Conservation (phyloP, 2,797 vertebrate species). For the Pelobates cultripes region DNA sequence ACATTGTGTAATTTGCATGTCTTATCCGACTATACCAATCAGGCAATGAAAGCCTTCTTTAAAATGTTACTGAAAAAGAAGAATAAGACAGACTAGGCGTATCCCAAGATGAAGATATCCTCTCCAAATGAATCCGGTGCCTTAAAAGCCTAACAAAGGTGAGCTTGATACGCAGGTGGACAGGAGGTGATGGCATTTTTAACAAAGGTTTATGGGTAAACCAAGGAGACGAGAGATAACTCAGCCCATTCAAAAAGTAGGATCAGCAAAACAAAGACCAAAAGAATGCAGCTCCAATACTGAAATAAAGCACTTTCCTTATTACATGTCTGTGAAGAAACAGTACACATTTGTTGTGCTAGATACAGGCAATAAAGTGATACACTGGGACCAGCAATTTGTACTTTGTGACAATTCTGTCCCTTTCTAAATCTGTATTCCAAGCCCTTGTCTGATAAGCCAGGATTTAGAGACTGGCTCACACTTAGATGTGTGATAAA, state of each 20-base stretch:
- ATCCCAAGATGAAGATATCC: conserved; percentile 33
- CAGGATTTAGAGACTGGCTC: background rate
- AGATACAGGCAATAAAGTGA: background rate
- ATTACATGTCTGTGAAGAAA: conserved; percentile 2
- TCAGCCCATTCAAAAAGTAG: background rate
- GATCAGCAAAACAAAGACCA: conserved; percentile 36
- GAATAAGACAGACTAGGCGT: conserved; percentile 29
- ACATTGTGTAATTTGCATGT: conserved; percentile 25
- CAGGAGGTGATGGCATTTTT: conserved; percentile 49
- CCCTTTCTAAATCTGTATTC: background rate
- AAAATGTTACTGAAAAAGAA: conserved; percentile 17
- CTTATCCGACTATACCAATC: conserved; percentile 41
- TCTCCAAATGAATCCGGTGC: conserved; percentile 31
- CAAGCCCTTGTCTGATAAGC: background rate
- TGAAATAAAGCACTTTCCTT: conserved; percentile 9
- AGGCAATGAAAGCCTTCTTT: conserved; percentile 40
- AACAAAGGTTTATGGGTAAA: conserved; percentile 45
- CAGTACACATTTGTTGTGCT: background rate
- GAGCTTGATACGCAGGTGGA: conserved; percentile 45
- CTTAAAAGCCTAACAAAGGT: conserved; percentile 7
- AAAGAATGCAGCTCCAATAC: conserved; percentile 37
- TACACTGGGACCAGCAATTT: background rate
- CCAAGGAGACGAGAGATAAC: conserved; percentile 44
- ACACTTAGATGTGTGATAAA: too few relatives aligned
- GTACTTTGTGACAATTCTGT: background rate